A percentile compares a stretch with the other conserved stretches of the same genome.
phyloP scores from a whole-genome alignment of 2,113 vertebrate species.

The Cheilinus undulatus region DNA sequence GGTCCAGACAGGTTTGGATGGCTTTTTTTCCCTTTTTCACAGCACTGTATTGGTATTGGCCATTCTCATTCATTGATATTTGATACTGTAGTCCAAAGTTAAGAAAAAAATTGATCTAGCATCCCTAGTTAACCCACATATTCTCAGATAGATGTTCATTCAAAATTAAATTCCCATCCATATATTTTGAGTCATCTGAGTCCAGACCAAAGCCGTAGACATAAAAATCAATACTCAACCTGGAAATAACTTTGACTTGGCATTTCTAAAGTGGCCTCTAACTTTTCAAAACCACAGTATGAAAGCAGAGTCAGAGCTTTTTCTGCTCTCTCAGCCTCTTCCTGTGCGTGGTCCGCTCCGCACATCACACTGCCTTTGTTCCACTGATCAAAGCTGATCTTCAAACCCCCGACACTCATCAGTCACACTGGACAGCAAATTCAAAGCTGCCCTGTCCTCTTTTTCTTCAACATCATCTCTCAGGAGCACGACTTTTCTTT shows the following conservation, averaged over 20 bases:
- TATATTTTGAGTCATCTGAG: too few species aligned
- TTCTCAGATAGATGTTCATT: too few species aligned
- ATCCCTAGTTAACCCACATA: too few species aligned
- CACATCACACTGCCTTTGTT: conserved; percentile 45
- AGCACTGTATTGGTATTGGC: too few species aligned
- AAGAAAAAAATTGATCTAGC: too few species aligned
- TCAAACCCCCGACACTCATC: conserved; percentile 37
- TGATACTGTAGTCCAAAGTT: too few species aligned
- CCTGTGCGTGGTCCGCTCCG: neutral
- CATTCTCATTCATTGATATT: too few species aligned
- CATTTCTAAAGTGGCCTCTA: neutral
- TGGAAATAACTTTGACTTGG: conserved; percentile 7
- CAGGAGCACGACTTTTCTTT: neutral
- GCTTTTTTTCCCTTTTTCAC: too few species aligned
- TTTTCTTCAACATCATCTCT: conserved; percentile 9
- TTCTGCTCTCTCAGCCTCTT: conserved; percentile 21
- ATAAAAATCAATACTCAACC: too few species aligned
- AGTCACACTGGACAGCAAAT: conserved; percentile 36
- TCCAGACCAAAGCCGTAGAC: too few species aligned
- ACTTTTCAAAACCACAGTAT: neutral
- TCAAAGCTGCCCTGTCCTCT: conserved; percentile 16
- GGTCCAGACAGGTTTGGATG: too few species aligned
- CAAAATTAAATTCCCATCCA: too few species aligned
- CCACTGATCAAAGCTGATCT: conserved; percentile 43
- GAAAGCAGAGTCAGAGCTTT: neutral